A percentile compares a stretch with the other conserved stretches of the same genome.
These are phyloP conservation scores for Lasiommata megera DNA, from an alignment of 2,888 invertebrate species.

Conservation along the genomic window DNA sequence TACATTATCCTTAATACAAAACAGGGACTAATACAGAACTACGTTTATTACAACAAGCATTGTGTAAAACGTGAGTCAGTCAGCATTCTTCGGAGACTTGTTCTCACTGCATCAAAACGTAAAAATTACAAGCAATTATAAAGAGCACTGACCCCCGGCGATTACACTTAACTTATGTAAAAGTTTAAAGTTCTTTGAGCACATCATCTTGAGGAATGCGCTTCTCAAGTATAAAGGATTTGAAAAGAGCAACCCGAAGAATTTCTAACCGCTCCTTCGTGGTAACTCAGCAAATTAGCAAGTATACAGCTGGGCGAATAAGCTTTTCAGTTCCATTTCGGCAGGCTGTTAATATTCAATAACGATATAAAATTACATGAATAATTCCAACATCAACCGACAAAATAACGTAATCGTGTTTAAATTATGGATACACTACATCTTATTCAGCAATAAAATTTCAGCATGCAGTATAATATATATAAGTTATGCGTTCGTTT, in stretches of 20 bases:
- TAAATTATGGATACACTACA: no score
- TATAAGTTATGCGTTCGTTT: no score
- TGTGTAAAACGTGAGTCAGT: conserved; percentile 17
- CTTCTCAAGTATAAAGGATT: not conserved
- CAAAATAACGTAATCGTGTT: no score
- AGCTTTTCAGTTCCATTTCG: no score
- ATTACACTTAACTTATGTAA: conserved; percentile 19
- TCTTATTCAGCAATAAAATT: no score
- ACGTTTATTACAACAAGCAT: not conserved
- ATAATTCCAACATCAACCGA: no score
- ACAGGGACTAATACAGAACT: no score
- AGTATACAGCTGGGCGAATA: not conserved
- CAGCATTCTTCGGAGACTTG: conserved; percentile 43
- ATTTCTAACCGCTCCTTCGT: not conserved
- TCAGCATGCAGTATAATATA: no score
- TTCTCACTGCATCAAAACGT: conserved; percentile 50
- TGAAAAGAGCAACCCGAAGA: conserved; percentile 2
- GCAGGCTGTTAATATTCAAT: no score
- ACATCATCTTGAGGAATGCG: conserved; percentile 3
- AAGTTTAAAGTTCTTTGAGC: conserved; percentile 10
- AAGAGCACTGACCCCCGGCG: conserved; percentile 46
- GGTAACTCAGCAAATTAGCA: not conserved
- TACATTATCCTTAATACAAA: no score
- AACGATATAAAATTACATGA: no score
- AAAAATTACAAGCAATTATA: conserved; percentile 68